These are phyloP conservation scores for Petrolisthes manimaculis DNA, from an alignment of 2,888 invertebrate species.

Conservation along the genomic window DNA sequence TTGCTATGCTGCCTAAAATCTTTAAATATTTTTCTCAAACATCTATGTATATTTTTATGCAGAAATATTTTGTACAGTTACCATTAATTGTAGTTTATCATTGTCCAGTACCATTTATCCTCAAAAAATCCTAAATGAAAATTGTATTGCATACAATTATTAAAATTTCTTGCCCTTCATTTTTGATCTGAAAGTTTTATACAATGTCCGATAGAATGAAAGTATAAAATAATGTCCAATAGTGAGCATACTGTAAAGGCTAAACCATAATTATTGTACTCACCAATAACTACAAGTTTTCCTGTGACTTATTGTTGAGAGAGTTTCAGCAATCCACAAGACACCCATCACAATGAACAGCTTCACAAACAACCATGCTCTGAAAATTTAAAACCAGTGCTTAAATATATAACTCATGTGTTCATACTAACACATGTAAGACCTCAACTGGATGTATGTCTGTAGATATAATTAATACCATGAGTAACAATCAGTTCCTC, in stretches of 20 bases:
- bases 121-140: not conserved
- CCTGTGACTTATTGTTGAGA: conserved; percentile 29
- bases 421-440: too few species aligned
- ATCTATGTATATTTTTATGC: too few species aligned
- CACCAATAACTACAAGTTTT: conserved; percentile 41
- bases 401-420: too few species aligned
- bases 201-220: not conserved
- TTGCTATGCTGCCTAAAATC: too few species aligned
- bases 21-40: too few species aligned
- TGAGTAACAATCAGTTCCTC: too few species aligned
- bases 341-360: conserved; percentile 55
- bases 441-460: too few species aligned
- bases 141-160: not conserved
- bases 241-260: not conserved
- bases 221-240: not conserved
- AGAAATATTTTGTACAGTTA: too few species aligned
- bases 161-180: too few species aligned
- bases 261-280: conserved; percentile 1
- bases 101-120: not conserved
- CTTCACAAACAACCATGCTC: conserved; percentile 42
- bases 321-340: conserved; percentile 40
- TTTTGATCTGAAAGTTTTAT: not conserved
- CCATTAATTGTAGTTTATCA: too few species aligned
- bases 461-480: too few species aligned
- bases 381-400: not conserved